Evolutionary conservation across 2,797 vertebrate genomes (phyloP), one percentile per base, ranked within the genome.

Genomic region (Molossus alvarezi): DNA sequence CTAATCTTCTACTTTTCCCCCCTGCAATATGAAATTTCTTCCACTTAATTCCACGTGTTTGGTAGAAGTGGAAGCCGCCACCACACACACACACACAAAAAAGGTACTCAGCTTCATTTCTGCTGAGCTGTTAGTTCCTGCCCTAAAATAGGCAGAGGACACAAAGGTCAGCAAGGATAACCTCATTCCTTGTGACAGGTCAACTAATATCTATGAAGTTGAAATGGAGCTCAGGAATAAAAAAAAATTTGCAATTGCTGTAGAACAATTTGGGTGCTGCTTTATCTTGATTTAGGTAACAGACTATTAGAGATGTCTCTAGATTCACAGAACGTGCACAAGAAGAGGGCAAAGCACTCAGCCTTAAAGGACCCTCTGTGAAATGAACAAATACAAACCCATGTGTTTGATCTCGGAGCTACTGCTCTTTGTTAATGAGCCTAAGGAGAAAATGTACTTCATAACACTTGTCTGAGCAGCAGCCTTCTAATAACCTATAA

Each of bases 171-270:
- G 80, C 60, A 37, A 80, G 10, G 29, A 55, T 90, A 92, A 94
- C 93, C 96, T 96, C 85, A 57, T 88, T 95, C 37, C 7, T 84
- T 85, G 76, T 96, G 91, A 95, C 58, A 93, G 92, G 83, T 95
- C 95, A 96, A 85, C 89, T 91, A 93, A 92, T 95, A 97, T 90
- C 91, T 96, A 94, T 97, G 96, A 97, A 96, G 92, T 29, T 94
- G 71, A 95, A 95, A 90, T 91, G 67, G 89, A 97, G 91, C 76
- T 97, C 86, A 84, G 92, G 62, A 90, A 97, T 93, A 92, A 95
- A 96, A 90, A 80, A 60, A 41, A 60, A 12, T 89, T 82, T 73
- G 69, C 94, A 82, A 60, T 80, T 9, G 48, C 96, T 51, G 0
- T 87, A 94, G 91, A 85, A 96, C 67, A 93, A 90, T 92, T 51